Conservation (phyloP, 2,113 vertebrate genomes). For the Bubo scandiacus region DNA sequence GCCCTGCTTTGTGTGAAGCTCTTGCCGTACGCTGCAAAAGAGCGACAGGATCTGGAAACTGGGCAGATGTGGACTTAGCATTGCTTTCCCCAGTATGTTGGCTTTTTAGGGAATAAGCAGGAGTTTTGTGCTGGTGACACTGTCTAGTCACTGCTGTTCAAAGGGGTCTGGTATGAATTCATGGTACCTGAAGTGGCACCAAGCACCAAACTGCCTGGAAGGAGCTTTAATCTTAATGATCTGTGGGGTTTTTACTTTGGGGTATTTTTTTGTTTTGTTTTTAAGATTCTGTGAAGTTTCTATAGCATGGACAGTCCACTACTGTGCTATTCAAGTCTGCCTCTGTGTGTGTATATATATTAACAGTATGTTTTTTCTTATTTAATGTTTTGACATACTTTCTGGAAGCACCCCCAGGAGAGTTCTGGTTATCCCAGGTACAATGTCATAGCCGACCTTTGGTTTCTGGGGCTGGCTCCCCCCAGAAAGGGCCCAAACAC, state of each 20-base stretch:
- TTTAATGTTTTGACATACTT: neutral
- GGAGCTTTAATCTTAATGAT: neutral
- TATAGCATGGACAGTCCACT: neutral
- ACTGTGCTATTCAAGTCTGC: neutral
- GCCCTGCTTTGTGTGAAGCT: neutral
- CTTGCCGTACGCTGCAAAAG: neutral
- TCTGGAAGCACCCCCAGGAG: neutral
- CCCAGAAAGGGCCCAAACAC: neutral
- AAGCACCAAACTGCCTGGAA: neutral
- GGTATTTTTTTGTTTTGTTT: neutral
- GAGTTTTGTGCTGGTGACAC: neutral
- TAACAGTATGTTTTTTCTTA: neutral
- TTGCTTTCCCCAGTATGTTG: neutral
- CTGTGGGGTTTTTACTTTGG: neutral
- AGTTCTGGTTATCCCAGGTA: neutral
- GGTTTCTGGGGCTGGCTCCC: neutral
- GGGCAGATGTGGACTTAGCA: neutral
- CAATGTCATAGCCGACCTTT: neutral
- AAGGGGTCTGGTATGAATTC: neutral
- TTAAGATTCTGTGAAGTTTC: neutral
- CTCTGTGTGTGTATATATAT: fast-evolving
- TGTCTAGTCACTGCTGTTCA: neutral
- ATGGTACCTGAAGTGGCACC: neutral
- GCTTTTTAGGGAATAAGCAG: neutral
- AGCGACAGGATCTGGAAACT: neutral